These are phyloP conservation scores for Anoura caudifer DNA, from an alignment of 2,113 vertebrate genomes.

Conservation along the genomic window DNA sequence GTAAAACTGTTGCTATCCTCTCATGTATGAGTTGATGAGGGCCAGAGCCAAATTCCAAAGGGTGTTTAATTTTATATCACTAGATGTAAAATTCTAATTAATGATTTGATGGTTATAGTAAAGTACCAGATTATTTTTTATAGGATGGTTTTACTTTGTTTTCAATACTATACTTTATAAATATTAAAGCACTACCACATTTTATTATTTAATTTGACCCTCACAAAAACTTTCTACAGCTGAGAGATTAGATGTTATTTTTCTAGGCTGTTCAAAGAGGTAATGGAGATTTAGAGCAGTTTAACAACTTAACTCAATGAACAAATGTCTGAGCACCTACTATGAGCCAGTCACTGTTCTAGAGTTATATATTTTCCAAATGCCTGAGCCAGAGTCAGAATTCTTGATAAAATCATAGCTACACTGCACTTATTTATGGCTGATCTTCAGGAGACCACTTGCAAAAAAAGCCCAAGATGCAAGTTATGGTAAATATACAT, in stretches of 20 bases:
- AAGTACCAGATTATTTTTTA: not conserved
- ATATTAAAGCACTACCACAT: not conserved
- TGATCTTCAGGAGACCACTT: not conserved
- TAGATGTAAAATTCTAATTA: slow-evolving; percentile 15
- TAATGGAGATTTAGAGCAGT: not conserved
- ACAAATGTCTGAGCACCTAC: not conserved
- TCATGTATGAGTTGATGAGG: not conserved
- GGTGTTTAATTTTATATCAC: slow-evolving; percentile 28
- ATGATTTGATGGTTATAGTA: not conserved
- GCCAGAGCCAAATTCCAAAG: not conserved
- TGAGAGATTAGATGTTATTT: slow-evolving; percentile 1
- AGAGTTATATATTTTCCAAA: not conserved
- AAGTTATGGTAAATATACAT: slow-evolving; percentile 15
- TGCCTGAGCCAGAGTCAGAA: not conserved
- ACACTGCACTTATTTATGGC: not conserved
- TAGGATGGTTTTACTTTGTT: not conserved
- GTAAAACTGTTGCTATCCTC: not conserved
- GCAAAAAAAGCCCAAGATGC: not conserved
- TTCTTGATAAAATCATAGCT: not conserved
- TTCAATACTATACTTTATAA: slow-evolving; percentile 9
- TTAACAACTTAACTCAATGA: not conserved
- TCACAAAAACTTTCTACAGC: slow-evolving; percentile 1
- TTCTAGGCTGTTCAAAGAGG: not conserved
- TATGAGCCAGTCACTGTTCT: not conserved
- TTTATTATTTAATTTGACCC: not conserved